Percentiles rank a stretch among this genome's conserved stretches.
Evolutionary conservation across 1,140 invertebrate species (phyloP).

Genomic region (Penaeus chinensis): DNA sequence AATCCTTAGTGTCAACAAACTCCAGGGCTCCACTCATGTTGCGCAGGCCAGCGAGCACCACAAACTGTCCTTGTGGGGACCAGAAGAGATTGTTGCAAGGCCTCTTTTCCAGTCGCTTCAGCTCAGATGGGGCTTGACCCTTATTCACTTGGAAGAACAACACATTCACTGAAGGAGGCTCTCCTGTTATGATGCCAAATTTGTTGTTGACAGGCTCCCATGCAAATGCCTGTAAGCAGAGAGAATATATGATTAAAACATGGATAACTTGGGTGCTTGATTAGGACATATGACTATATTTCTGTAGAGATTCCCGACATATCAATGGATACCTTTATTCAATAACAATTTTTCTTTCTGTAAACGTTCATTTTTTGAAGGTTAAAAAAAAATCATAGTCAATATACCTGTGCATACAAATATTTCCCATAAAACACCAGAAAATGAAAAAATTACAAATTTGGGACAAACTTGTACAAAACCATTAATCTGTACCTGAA

Average conservation of each 20-base stretch:
- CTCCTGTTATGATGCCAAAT: conserved; percentile 96
- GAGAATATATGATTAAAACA: background rate
- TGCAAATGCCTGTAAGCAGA: conserved; percentile 86
- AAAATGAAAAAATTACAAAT: background rate
- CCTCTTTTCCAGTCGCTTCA: conserved; percentile 92
- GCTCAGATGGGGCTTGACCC: conserved; percentile 85
- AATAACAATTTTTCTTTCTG: too few species aligned
- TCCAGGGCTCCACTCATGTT: conserved; percentile 90
- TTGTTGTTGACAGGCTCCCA: conserved; percentile 98
- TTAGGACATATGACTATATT: too few species aligned
- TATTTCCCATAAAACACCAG: too few species aligned
- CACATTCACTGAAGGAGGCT: conserved; percentile 87
- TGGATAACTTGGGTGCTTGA: too few species aligned
- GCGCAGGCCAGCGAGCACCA: conserved; percentile 88
- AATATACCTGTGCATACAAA: too few species aligned
- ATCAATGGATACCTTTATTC: too few species aligned
- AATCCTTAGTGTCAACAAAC: conserved; percentile 85
- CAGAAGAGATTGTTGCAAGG: conserved; percentile 95
- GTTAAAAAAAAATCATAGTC: too few species aligned
- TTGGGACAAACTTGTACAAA: conserved; percentile 15
- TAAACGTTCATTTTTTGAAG: too few species aligned
- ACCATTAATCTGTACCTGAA: conserved; percentile 41
- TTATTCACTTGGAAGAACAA: conserved; percentile 93
- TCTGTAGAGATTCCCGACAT: too few species aligned
- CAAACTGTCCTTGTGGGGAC: conserved; percentile 95